Evolutionary conservation across 2,888 invertebrate species (phyloP).

Genomic region (Epirrhoe alternata): DNA sequence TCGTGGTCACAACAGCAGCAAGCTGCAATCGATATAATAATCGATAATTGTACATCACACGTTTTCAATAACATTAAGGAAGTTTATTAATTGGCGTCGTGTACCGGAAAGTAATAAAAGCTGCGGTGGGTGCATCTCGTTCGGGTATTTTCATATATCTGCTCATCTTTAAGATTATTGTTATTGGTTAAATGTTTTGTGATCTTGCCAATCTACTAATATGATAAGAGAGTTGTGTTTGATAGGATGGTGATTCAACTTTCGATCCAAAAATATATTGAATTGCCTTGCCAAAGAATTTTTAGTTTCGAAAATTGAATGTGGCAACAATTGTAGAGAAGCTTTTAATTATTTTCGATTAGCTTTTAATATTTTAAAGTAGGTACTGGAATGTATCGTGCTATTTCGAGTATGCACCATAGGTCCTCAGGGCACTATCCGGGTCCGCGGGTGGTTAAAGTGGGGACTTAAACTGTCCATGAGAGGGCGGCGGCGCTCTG

Average conservation of each 20-base stretch:
- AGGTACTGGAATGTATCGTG: too few relatives aligned
- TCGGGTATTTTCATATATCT: slow-evolving; percentile 14
- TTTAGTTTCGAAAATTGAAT: too few relatives aligned
- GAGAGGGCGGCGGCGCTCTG: too few relatives aligned
- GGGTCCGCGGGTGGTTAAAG: too few relatives aligned
- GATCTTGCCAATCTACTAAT: neutral
- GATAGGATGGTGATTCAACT: neutral
- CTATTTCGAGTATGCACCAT: too few relatives aligned
- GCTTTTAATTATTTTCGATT: too few relatives aligned
- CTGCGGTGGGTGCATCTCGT: slow-evolving; percentile 32
- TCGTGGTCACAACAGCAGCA: slow-evolving; percentile 24
- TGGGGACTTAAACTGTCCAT: too few relatives aligned
- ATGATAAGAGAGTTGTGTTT: neutral
- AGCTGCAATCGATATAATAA: slow-evolving; percentile 43
- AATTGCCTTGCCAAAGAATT: too few relatives aligned
- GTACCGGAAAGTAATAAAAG: slow-evolving; percentile 44
- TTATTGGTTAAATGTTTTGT: slow-evolving; percentile 11
- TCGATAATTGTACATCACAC: slow-evolving; percentile 52
- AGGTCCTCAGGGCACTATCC: too few relatives aligned
- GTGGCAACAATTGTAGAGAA: too few relatives aligned
- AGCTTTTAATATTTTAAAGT: too few relatives aligned
- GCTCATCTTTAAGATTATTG: slow-evolving; percentile 15
- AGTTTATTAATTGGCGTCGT: slow-evolving; percentile 47
- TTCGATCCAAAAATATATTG: too few relatives aligned
- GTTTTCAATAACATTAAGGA: slow-evolving; percentile 49